Conservation (phyloP, 2,888 invertebrate species). For the Thelaira solivaga region DNA sequence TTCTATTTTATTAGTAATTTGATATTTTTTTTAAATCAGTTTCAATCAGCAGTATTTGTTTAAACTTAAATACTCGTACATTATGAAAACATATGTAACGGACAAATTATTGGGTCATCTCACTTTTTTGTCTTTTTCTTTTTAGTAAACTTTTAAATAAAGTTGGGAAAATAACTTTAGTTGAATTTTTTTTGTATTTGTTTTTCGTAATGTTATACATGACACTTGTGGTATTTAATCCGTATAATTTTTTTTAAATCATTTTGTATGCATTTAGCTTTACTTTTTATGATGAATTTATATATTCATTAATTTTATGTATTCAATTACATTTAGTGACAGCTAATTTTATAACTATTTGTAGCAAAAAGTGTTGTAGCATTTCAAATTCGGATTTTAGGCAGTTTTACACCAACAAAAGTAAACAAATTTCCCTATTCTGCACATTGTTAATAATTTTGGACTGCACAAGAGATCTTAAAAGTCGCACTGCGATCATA, state of each 20-base stretch:
- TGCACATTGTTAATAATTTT: slow-evolving; percentile 29
- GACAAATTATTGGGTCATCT: slow-evolving; percentile 53
- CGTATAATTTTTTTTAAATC: slow-evolving; percentile 21
- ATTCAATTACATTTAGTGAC: neutral
- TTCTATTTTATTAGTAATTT: slow-evolving; percentile 57
- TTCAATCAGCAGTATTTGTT: slow-evolving; percentile 57
- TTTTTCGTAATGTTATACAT: slow-evolving; percentile 54
- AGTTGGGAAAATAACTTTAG: slow-evolving; percentile 7
- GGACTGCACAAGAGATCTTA: too few relatives aligned
- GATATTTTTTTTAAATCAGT: slow-evolving; percentile 60
- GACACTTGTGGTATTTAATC: slow-evolving; percentile 52
- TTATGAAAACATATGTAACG: slow-evolving; percentile 28
- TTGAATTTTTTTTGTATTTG: slow-evolving; percentile 32
- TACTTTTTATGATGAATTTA: slow-evolving; percentile 38
- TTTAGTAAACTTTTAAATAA: too few relatives aligned
- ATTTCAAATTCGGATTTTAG: too few relatives aligned
- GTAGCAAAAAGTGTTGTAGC: too few relatives aligned
- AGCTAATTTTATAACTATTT: neutral
- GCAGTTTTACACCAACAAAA: neutral
- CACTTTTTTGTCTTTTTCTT: neutral
- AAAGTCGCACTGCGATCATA: too few relatives aligned
- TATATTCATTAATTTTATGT: slow-evolving; percentile 43
- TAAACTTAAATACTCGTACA: slow-evolving; percentile 13
- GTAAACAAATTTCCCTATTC: slow-evolving; percentile 39
- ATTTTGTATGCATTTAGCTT: slow-evolving; percentile 4